Base-by-base conservation (phyloP, 2,888 invertebrate species). In the Conus canariensis region DNA sequence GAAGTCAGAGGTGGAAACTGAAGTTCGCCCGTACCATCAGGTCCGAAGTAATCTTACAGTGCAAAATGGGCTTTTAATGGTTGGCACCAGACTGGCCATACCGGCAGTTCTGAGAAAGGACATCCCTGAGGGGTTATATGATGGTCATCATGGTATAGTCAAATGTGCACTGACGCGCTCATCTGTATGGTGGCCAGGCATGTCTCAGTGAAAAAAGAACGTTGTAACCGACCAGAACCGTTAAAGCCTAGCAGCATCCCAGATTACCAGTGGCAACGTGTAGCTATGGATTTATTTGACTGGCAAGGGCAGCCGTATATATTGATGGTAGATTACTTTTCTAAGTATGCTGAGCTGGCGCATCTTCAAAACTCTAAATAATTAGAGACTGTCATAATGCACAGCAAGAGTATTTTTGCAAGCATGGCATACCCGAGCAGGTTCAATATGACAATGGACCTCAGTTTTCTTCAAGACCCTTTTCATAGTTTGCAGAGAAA, bases 211-310 rank as follows among this genome's bases (percentile, higher is more conserved):
- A 70, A 88, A 85, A 91, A 92, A 89, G 70, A 91, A 58, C 58
- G 80, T 77, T 56, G 22, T n/a, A 91, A 91, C 67, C 89, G 90
- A 74, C 90, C 90, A 25, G 93, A 93, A 90, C 93, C 92, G 83
- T 70, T 93, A 56, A 90, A 91, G 58, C 88, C 92, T 56, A 74
- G 91, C 14, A 87, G 90, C 25, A 92, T 93, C 58, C 94, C 93
- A 30, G 64, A 90, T 56, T 91, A 90, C 74, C 93, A 93, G 22
- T 93, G 93, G 94, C 91, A 93, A 90, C 93, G 87, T 30, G 90
- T 93, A 64, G 93, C 91, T 12, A 91, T 91, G 77, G 93, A 94
- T 89, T 85, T 94, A 64, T 92, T 93, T 77, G 88, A 93, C 56
- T 87, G 93, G 25, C 92, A 91, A 83, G 90, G 91, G 12, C 67